Evolutionary conservation across 1,140 invertebrate species (phyloP).

Genomic region (Drosophila lacteicornis): DNA sequence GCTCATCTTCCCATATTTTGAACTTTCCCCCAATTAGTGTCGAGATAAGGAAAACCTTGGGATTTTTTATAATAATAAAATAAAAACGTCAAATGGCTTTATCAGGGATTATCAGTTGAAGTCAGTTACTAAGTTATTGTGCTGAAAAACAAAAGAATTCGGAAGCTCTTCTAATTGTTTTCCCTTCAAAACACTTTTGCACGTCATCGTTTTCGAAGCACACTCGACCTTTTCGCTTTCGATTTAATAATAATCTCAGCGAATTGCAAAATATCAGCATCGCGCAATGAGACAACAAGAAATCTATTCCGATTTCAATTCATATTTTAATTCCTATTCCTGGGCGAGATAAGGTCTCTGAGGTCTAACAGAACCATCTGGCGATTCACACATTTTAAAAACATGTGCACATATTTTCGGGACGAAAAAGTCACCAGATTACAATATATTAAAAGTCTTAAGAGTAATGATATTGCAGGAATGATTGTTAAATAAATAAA

Average conservation of each 20-base stretch:
- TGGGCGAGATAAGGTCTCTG: conserved; percentile 25
- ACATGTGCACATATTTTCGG: background rate
- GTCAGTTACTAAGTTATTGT: background rate
- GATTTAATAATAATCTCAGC: conserved; percentile 28
- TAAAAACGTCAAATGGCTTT: background rate
- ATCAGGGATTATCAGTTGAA: background rate
- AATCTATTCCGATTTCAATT: conserved; percentile 5
- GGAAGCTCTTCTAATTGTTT: background rate
- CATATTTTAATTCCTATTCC: background rate
- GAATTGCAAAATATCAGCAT: conserved; percentile 7
- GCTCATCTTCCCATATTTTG: conserved; percentile 3
- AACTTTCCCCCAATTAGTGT: conserved; percentile 17
- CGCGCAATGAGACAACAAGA: conserved; percentile 28
- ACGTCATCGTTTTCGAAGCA: conserved; percentile 24
- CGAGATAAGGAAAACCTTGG: conserved; percentile 31
- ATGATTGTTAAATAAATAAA: background rate
- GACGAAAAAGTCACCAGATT: background rate
- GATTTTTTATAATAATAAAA: background rate
- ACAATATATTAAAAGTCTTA: background rate
- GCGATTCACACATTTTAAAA: background rate
- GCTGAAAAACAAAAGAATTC: background rate
- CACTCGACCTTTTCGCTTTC: conserved; percentile 24
- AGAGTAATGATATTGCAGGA: background rate
- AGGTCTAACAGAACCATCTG: conserved; percentile 26
- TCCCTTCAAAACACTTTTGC: conserved; percentile 7